Percentiles rank a stretch among this genome's conserved stretches.
These are phyloP conservation scores for Oreochromis mossambicus DNA, from an alignment of 2,797 vertebrate genomes.

Conservation along the genomic window DNA sequence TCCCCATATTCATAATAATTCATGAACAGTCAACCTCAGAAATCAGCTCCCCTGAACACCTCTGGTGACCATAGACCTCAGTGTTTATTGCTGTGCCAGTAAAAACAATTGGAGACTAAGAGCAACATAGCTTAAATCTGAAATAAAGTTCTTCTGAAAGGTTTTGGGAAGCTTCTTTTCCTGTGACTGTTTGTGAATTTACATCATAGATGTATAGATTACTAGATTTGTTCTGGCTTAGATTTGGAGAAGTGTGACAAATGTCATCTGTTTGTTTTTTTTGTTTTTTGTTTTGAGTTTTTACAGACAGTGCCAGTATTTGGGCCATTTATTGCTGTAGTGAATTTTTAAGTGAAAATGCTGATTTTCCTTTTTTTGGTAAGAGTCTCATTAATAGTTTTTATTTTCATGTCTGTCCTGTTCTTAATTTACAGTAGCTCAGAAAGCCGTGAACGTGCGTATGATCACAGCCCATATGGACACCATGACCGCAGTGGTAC, in stretches of 20 bases:
- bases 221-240: neutral
- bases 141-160: neutral
- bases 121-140: neutral
- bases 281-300: neutral
- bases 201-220: neutral
- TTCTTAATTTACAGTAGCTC: constrained; percentile 86
- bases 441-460: constrained; percentile 96
- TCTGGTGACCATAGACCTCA: neutral
- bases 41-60: neutral
- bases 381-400: neutral
- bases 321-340: neutral
- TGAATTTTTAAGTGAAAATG: neutral
- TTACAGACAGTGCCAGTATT: neutral
- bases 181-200: constrained; percentile 16
- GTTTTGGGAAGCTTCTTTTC: neutral
- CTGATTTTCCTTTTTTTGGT: neutral
- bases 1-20: constrained; percentile 1
- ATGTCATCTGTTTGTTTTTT: fast-evolving
- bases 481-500: constrained; percentile 95
- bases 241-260: neutral
- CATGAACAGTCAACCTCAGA: constrained; percentile 19
- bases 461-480: constrained; percentile 99
- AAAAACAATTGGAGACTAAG: neutral
- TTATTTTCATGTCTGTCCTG: constrained; percentile 40
- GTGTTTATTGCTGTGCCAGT: neutral